phyloP scores from a whole-genome alignment of 2,888 invertebrate genomes.

The Stenolophus ochropezus region DNA sequence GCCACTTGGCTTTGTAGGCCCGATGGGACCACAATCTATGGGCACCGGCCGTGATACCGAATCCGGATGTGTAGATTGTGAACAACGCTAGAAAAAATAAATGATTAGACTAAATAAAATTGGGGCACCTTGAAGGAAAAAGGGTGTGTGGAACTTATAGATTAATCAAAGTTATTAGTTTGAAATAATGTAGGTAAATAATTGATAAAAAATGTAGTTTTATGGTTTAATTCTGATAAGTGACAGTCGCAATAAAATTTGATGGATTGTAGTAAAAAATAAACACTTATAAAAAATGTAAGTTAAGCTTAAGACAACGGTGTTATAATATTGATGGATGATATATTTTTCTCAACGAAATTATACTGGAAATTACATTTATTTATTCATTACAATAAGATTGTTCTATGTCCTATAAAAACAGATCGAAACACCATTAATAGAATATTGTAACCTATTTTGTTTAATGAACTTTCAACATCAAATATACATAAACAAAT shows the following conservation, averaged over 20 bases:
- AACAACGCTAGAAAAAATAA: slow-evolving; percentile 74
- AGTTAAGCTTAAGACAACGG: too few relatives aligned
- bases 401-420: background rate
- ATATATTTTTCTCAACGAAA: background rate
- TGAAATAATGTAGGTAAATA: too few relatives aligned
- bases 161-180: too few relatives aligned
- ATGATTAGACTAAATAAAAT: slow-evolving; percentile 38
- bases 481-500: background rate
- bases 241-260: too few relatives aligned
- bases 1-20: slow-evolving; percentile 84
- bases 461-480: background rate
- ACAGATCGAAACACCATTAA: background rate
- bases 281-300: too few relatives aligned
- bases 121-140: too few relatives aligned
- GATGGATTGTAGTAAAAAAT: too few relatives aligned
- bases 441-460: background rate
- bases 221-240: too few relatives aligned
- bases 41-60: slow-evolving; percentile 88
- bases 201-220: too few relatives aligned
- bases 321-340: too few relatives aligned
- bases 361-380: background rate
- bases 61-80: slow-evolving; percentile 83
- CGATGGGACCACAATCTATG: slow-evolving; percentile 89
- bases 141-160: too few relatives aligned
- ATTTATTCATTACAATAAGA: background rate